These are phyloP conservation scores for Eristalinus sepulchralis DNA, from an alignment of 2,888 invertebrate genomes.

Conservation along the genomic window DNA sequence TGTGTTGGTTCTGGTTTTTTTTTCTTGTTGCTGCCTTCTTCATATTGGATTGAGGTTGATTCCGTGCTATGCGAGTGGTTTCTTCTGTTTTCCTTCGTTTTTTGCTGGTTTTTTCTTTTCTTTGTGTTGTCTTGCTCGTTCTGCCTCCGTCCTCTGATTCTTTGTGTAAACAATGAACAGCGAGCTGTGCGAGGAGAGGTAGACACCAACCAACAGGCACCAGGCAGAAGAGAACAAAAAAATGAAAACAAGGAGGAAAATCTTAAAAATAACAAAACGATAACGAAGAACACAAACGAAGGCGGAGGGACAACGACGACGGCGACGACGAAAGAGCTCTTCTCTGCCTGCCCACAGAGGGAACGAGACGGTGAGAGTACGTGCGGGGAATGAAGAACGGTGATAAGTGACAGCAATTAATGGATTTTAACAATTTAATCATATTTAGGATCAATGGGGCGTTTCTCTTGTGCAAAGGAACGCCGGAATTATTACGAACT, in stretches of 20 bases:
- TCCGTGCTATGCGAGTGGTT: constrained; percentile 2
- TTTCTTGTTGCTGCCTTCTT: neutral
- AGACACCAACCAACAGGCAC: neutral
- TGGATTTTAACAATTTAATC: constrained; percentile 60
- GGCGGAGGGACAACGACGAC: neutral
- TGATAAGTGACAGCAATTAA: constrained; percentile 65
- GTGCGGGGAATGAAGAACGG: constrained; percentile 46
- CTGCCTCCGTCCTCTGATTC: constrained; percentile 17
- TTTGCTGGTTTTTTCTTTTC: neutral
- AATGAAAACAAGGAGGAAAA: neutral
- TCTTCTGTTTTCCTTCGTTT: constrained; percentile 14
- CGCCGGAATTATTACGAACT: constrained; percentile 21
- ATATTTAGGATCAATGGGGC: constrained; percentile 37
- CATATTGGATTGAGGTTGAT: constrained; percentile 42
- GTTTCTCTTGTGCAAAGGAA: constrained; percentile 13
- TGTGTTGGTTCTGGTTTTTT: neutral
- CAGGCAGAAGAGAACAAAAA: neutral
- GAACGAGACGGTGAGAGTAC: constrained; percentile 1
- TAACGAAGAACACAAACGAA: neutral
- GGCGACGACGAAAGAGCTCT: neutral
- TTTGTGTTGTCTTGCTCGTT: neutral
- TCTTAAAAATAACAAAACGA: constrained; percentile 8
- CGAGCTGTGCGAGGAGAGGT: neutral
- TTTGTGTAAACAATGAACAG: constrained; percentile 55
- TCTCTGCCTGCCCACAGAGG: neutral